These are phyloP conservation scores for Xiphias gladius DNA, from an alignment of 2,113 vertebrate species.

Conservation along the genomic window DNA sequence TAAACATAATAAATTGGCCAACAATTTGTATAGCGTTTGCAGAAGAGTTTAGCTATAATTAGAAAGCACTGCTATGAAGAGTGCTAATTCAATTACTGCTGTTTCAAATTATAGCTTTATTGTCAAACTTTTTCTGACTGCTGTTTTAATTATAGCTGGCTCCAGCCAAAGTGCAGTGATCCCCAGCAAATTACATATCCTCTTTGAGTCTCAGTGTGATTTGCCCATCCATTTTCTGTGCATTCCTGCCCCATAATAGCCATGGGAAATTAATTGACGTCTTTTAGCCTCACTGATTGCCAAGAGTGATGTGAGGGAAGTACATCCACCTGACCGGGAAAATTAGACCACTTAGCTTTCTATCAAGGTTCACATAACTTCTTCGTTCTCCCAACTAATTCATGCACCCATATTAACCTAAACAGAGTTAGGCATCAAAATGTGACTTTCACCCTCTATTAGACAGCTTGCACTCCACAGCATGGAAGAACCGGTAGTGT, in stretches of 20 bases:
- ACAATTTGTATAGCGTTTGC: constrained; percentile 1
- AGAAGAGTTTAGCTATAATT: constrained; percentile 48
- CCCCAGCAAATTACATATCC: constrained; percentile 55
- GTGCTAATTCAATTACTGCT: constrained; percentile 59
- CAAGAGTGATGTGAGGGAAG: constrained; percentile 58
- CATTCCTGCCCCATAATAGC: constrained; percentile 51
- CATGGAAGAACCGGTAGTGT: constrained; percentile 18
- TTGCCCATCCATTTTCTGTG: constrained; percentile 56
- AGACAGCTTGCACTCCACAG: constrained; percentile 16
- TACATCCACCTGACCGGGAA: constrained; percentile 51
- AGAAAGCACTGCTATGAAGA: constrained; percentile 44
- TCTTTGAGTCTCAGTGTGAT: constrained; percentile 45
- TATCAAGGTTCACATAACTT: constrained; percentile 52
- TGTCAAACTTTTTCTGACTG: constrained; percentile 66
- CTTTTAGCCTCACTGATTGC: constrained; percentile 62
- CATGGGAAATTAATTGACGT: constrained; percentile 70
- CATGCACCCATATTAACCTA: constrained; percentile 48
- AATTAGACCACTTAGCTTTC: constrained; percentile 64
- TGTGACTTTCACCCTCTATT: constrained; percentile 10
- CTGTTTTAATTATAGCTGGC: constrained; percentile 59
- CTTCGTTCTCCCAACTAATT: constrained; percentile 44
- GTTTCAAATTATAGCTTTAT: constrained; percentile 62
- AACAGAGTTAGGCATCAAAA: constrained; percentile 16
- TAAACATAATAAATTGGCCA: constrained; percentile 31
- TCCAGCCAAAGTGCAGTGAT: constrained; percentile 52